phyloP scores from a whole-genome alignment of 2,113 vertebrate species.

The Okapia johnstoni region DNA sequence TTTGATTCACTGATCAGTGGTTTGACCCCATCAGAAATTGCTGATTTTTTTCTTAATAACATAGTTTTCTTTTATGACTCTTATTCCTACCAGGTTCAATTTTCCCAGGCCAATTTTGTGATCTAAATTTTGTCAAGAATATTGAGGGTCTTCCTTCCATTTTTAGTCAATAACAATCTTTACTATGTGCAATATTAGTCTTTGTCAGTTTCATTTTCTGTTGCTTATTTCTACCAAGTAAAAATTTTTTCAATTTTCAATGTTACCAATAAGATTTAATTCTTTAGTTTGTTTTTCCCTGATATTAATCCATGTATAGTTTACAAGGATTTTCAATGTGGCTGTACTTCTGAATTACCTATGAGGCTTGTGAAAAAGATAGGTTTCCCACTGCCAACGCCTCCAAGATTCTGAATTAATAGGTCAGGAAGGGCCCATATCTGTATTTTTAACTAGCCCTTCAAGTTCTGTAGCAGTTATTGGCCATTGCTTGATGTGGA shows the following conservation, averaged over 20 bases:
- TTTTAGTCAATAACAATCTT: slow-evolving; percentile 4
- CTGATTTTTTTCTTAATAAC: background rate
- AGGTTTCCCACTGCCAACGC: background rate
- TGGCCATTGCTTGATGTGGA: background rate
- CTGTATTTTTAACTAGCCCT: background rate
- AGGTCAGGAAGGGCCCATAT: background rate
- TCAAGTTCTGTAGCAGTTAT: background rate
- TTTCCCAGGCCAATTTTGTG: slow-evolving; percentile 38
- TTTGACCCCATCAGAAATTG: slow-evolving; percentile 30
- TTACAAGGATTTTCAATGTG: background rate
- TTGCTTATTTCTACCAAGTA: slow-evolving; percentile 7
- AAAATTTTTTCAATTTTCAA: background rate
- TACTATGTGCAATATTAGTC: background rate
- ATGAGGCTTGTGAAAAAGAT: background rate
- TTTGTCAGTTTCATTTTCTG: background rate
- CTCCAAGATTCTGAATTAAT: background rate
- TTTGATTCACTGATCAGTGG: slow-evolving; percentile 20
- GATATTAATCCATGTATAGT: background rate
- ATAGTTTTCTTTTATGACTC: background rate
- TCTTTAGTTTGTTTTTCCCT: background rate
- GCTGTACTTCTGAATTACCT: background rate
- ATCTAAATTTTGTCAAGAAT: slow-evolving; percentile 20
- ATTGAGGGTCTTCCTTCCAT: slow-evolving; percentile 3
- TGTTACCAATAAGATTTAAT: background rate
- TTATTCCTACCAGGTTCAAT: background rate